These are phyloP conservation scores for Butorides virescens DNA, from an alignment of 2,113 vertebrate species.

Conservation along the genomic window DNA sequence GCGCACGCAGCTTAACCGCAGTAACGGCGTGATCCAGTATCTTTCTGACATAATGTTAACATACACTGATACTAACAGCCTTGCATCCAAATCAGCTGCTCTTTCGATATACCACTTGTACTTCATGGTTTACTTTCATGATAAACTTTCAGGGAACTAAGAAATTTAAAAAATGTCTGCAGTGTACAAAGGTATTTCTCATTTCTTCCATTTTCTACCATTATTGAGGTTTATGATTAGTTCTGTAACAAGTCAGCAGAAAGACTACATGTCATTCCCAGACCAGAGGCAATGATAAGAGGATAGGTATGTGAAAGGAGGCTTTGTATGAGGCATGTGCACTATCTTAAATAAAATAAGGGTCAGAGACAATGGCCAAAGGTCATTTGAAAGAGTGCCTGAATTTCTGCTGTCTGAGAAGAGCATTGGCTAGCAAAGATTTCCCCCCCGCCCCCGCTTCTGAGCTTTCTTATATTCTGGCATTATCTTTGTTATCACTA, in stretches of 20 bases:
- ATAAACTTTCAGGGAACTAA: background rate
- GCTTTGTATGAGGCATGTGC: background rate
- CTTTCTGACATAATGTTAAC: background rate
- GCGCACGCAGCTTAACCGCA: background rate
- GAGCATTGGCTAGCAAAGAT: background rate
- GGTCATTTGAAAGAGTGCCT: background rate
- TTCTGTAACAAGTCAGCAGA: background rate
- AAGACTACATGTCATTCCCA: background rate
- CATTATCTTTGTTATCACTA: background rate
- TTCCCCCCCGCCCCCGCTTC: background rate
- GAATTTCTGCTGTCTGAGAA: background rate
- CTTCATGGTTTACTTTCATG: background rate
- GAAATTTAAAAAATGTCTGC: background rate
- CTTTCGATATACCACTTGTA: background rate
- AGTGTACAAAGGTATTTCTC: background rate
- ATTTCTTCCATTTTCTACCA: background rate
- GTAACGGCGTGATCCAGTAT: accelerated
- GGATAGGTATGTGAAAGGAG: background rate
- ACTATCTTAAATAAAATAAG: background rate
- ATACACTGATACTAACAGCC: background rate
- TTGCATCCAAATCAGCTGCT: background rate
- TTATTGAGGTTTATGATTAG: background rate
- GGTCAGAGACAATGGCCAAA: background rate
- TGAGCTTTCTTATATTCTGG: background rate
- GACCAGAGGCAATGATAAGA: background rate